A percentile compares a stretch with the other conserved stretches of the same genome.
These are phyloP conservation scores for Mesocentrotus franciscanus DNA, from an alignment of 53 echinoderm and acorn worm genomes.

Conservation along the genomic window DNA sequence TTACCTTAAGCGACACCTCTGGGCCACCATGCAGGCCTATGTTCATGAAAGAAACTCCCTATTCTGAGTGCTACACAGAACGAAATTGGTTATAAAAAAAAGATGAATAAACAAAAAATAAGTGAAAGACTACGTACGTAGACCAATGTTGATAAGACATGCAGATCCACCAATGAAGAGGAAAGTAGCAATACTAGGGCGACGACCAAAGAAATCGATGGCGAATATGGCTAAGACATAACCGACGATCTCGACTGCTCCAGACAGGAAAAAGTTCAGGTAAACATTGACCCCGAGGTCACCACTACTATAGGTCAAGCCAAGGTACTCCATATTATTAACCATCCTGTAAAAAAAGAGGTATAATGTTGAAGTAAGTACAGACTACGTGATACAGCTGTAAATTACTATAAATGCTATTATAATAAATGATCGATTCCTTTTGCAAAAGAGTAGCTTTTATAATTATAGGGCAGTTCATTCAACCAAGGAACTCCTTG, in stretches of 20 bases:
- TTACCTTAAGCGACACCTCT: no score
- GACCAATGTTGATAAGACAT: constrained; percentile 72
- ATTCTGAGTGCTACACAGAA: no score
- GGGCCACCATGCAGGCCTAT: no score
- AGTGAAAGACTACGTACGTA: constrained; percentile 63
- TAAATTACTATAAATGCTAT: no score
- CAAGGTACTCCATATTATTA: constrained; percentile 81
- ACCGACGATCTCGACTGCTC: constrained; percentile 82
- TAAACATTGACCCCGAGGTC: constrained; percentile 76
- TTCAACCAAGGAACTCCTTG: no score
- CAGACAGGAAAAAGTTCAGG: constrained; percentile 81
- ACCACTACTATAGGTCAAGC: constrained; percentile 77
- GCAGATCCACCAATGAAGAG: constrained; percentile 75
- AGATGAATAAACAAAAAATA: not conserved
- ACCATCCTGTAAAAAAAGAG: constrained; percentile 64
- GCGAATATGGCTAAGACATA: constrained; percentile 71
- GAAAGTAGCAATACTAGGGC: constrained; percentile 62
- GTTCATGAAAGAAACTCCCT: no score
- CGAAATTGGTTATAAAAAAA: no score
- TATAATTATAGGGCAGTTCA: no score
- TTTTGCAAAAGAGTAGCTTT: no score
- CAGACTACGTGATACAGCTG: not conserved
- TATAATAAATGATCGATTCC: no score
- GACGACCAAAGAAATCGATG: constrained; percentile 69
- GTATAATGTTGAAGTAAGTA: no score